phyloP scores from a whole-genome alignment of 2,113 vertebrate genomes.

The Hystrix cristata region DNA sequence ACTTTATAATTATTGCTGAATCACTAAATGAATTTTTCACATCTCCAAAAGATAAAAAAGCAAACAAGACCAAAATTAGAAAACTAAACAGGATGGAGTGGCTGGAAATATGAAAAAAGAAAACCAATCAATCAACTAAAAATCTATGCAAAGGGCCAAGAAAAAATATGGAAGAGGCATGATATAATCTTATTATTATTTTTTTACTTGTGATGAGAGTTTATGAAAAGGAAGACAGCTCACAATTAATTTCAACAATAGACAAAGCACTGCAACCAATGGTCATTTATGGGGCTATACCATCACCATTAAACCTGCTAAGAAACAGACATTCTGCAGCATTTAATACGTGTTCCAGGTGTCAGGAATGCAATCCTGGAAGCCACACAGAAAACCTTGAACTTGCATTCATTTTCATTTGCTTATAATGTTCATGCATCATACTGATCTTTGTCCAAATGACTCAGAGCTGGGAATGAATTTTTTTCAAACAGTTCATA shows the following conservation, averaged over 20 bases:
- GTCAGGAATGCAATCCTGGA: not conserved
- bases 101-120: not conserved
- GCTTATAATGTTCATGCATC: conserved; percentile 40
- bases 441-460: conserved; percentile 54
- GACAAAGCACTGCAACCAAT: not conserved
- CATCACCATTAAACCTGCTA: not conserved
- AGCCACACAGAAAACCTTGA: not conserved
- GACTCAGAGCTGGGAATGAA: conserved; percentile 42
- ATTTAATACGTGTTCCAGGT: too few species aligned
- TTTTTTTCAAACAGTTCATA: conserved; percentile 58
- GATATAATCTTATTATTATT: too few species aligned
- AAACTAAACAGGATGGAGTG: not conserved
- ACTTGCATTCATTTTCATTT: conserved; percentile 62
- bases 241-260: not conserved
- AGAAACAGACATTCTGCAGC: not conserved
- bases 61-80: not conserved
- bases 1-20: not conserved
- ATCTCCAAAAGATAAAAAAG: not conserved
- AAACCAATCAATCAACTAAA: not conserved
- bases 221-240: not conserved
- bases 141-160: not conserved
- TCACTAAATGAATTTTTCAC: not conserved
- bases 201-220: not conserved
- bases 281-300: not conserved
- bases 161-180: not conserved